phyloP scores from a whole-genome alignment of 2,113 vertebrate genomes.

The Sardina pilchardus region DNA sequence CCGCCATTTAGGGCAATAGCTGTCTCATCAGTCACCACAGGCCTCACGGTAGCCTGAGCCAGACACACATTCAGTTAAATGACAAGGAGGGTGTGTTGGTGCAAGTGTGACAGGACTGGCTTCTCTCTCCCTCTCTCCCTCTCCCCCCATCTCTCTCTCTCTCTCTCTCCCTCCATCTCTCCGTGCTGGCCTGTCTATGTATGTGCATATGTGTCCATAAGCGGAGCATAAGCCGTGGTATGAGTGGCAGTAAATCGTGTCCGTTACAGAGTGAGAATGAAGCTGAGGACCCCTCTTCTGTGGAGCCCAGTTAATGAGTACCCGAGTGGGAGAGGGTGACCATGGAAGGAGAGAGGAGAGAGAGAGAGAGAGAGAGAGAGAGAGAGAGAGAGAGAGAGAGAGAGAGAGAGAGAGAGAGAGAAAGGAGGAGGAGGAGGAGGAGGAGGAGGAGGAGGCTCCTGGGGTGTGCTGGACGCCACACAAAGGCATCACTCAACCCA shows the following conservation, averaged over 20 bases:
- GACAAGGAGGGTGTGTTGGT: not conserved
- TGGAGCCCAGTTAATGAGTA: conserved; percentile 39
- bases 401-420: conserved; percentile 11
- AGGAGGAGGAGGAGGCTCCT: conserved; percentile 25
- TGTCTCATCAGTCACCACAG: not conserved
- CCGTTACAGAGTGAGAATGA: conserved; percentile 29
- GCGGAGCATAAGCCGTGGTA: not conserved
- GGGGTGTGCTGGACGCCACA: conserved; percentile 41
- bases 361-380: conserved; percentile 20
- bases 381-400: conserved; percentile 12
- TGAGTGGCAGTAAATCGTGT: conserved; percentile 37
- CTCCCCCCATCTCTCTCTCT: not conserved
- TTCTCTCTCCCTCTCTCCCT: not conserved
- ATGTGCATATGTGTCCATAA: not conserved
- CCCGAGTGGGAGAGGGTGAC: not conserved
- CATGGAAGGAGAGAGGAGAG: conserved; percentile 12
- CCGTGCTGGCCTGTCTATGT: not conserved
- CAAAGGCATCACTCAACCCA: conserved; percentile 42
- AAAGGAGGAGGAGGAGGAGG: not conserved
- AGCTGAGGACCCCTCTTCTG: conserved; percentile 18
- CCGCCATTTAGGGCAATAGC: not conserved
- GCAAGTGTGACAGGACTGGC: not conserved
- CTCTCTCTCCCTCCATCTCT: not conserved
- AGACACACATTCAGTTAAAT: not conserved
- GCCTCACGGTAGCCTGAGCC: not conserved